Evolutionary conservation across 1,140 invertebrate species (phyloP), one percentile per base, ranked within the genome.

Genomic region (Thaumatotibia leucotreta): DNA sequence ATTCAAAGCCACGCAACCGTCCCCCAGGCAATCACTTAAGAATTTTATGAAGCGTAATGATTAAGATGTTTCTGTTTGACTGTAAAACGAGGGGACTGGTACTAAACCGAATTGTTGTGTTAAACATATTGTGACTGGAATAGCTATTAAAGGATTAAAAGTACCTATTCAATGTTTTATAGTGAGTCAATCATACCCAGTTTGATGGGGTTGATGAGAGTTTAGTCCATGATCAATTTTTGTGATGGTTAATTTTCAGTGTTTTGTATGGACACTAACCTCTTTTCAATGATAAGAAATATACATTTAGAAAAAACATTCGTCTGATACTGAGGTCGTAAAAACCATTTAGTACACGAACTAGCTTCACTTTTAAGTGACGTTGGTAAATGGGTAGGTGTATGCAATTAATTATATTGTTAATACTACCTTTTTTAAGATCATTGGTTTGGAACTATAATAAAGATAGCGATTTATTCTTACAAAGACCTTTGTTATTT

Each of bases 1-100:
- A 88, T 87, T 87, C 72, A 68, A 75, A 73, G 75, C 82, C 83
- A 90, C 80, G 84, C 86, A 79, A 84, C 77, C 77, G 74, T 76
- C 80, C 86, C 82, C 80, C 70, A 82, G 71, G 83, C 79, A 89
- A 91, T 91, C 86, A 91, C 86, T 91, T 89, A 89, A 87, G 79
- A 80, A 83, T 84, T 91, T 86, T 88, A 91, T 91, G 88, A 88
- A 82, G 70, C 86, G 86, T 80, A 83, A 86, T 88, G 84, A 91
- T 91, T 87, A 89, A 91, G 88, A 91, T 88, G 88, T 88, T 87
- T 86, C 78, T 82, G 72, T 69, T 76, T 70, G 73, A 79, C 73
- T 84, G 83, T 83, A 81, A 84, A 85, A 72, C 75, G 79, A 76
- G 79, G 66, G 69, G 52, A 71, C 61, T 70, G 32, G 68, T 67